Evolutionary conservation across 2,797 vertebrate genomes (phyloP).

Genomic region (Micrastur ruficollis): DNA sequence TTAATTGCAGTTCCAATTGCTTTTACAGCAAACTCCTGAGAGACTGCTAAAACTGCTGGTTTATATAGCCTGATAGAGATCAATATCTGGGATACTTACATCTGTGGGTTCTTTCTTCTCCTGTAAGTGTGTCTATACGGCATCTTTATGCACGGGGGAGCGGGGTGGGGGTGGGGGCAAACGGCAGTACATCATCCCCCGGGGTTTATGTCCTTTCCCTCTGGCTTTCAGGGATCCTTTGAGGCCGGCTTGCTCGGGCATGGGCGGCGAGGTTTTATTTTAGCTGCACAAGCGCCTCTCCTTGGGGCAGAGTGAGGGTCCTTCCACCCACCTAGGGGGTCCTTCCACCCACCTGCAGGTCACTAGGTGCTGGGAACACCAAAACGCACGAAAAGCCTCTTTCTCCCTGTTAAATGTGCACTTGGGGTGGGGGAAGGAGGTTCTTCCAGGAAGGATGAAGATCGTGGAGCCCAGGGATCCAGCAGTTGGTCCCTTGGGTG

Average conservation of each 20-base stretch:
- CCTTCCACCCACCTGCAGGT: neutral
- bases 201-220: neutral
- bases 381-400: neutral
- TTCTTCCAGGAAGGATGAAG: neutral
- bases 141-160: neutral
- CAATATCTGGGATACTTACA: neutral
- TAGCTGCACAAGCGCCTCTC: neutral
- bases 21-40: constrained; percentile 38
- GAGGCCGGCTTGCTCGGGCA: neutral
- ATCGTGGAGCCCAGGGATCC: neutral
- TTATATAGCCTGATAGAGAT: neutral
- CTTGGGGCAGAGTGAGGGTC: neutral
- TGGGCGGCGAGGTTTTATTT: neutral
- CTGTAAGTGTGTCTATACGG: neutral
- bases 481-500: neutral
- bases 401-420: neutral
- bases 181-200: neutral
- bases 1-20: constrained; percentile 62
- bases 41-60: constrained; percentile 18
- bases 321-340: neutral
- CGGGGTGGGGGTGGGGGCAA: neutral
- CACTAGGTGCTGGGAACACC: neutral
- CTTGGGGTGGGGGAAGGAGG: neutral
- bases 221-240: neutral
- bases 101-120: neutral